Percentiles rank a stretch among this genome's conserved stretches.
Evolutionary conservation across 1,140 invertebrate species (phyloP).

Genomic region (Bombus pascuorum): DNA sequence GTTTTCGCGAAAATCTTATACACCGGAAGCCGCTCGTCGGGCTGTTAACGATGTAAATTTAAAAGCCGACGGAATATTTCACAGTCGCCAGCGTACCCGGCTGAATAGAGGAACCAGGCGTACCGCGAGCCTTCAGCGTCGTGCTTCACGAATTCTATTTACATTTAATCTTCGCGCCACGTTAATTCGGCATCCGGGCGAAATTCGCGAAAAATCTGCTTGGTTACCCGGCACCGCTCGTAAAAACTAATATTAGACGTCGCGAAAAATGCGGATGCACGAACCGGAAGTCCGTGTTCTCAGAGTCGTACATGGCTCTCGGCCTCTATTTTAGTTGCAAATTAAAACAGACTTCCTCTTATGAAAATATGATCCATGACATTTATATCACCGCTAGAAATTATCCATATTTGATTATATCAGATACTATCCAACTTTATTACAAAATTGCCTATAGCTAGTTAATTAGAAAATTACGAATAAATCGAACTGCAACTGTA

Average conservation of each 20-base stretch:
- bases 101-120: background rate
- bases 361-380: background rate
- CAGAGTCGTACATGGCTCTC: conserved; percentile 20
- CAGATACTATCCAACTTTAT: no score
- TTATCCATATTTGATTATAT: no score
- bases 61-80: conserved; percentile 44
- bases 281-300: conserved; percentile 7
- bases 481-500: no score
- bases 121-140: background rate
- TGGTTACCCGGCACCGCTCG: conserved; percentile 45
- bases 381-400: no score
- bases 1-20: conserved; percentile 27
- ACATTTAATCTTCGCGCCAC: conserved; percentile 62
- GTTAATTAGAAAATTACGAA: no score
- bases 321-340: background rate
- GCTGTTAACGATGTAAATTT: conserved; percentile 52
- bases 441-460: no score
- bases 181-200: conserved; percentile 58
- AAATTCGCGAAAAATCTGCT: conserved; percentile 63
- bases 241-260: conserved; percentile 62
- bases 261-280: conserved; percentile 36
- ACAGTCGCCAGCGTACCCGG: background rate
- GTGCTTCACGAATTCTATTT: conserved; percentile 61
- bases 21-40: conserved; percentile 37
- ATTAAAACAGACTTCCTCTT: background rate